These are phyloP conservation scores for Chionomys nivalis DNA, from an alignment of 2,113 vertebrate genomes.

Conservation along the genomic window DNA sequence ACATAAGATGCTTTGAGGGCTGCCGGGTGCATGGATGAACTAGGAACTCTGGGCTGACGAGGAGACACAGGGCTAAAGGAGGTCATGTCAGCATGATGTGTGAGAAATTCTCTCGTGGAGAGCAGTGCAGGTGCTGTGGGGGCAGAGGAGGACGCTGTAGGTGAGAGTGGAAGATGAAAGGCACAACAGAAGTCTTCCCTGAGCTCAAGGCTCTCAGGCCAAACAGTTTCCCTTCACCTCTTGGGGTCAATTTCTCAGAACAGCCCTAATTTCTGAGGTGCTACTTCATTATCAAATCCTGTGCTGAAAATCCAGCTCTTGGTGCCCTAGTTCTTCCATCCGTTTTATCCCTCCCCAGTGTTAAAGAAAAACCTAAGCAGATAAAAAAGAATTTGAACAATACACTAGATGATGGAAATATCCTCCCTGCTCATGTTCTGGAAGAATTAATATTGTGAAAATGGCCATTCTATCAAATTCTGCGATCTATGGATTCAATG, in stretches of 20 bases:
- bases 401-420: not conserved
- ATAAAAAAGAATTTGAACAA: not conserved
- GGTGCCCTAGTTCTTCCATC: not conserved
- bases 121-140: not conserved
- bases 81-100: not conserved
- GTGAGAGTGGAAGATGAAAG: not conserved
- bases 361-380: constrained; percentile 19
- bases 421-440: not conserved
- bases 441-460: not conserved
- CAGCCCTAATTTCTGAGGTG: not conserved
- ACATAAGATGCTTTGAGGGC: not conserved
- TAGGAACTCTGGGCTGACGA: not conserved
- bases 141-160: not conserved
- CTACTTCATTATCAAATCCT: not conserved
- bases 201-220: not conserved
- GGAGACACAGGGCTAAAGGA: not conserved
- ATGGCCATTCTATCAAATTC: not conserved
- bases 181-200: not conserved
- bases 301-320: not conserved
- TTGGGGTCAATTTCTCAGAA: not conserved
- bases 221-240: not conserved
- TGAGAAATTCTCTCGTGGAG: not conserved
- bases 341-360: not conserved
- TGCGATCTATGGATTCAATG: not conserved
- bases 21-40: not conserved